Percentiles rank a stretch among this genome's conserved stretches.
Conservation (phyloP, 2,797 vertebrate genomes). For the Propithecus deckenii region DNA sequence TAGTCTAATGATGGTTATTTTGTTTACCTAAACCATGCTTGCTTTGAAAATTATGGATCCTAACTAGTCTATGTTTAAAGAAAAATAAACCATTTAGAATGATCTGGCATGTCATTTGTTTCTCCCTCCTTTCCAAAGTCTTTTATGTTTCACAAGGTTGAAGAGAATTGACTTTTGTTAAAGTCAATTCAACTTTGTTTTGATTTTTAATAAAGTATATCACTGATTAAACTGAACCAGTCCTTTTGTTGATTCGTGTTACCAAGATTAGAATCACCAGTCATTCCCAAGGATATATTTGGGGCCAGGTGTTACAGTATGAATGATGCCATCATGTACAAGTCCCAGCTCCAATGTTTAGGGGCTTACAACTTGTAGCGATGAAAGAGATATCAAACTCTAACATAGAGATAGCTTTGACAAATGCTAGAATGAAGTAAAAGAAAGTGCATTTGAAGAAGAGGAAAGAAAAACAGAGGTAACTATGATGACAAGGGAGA, state of each 20-base stretch:
- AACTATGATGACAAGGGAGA: neutral
- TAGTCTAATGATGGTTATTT: neutral
- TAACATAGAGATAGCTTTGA: neutral
- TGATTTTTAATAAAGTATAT: neutral
- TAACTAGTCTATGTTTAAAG: neutral
- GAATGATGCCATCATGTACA: neutral
- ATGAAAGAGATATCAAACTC: neutral
- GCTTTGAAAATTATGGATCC: neutral
- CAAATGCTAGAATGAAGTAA: neutral
- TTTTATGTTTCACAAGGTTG: neutral
- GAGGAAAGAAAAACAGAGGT: neutral
- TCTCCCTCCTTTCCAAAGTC: neutral
- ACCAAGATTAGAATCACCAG: neutral
- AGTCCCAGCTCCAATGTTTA: neutral
- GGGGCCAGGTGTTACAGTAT: neutral
- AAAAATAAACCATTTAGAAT: neutral
- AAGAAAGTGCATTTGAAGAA: neutral
- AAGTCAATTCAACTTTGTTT: conserved; percentile 32
- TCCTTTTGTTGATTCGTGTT: neutral
- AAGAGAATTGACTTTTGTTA: neutral
- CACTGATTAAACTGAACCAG: neutral
- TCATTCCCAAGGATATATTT: neutral
- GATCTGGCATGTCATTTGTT: neutral
- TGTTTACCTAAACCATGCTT: neutral
- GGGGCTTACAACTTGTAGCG: neutral